Conservation (phyloP, 2,113 vertebrate species). For the Macrotus californicus region DNA sequence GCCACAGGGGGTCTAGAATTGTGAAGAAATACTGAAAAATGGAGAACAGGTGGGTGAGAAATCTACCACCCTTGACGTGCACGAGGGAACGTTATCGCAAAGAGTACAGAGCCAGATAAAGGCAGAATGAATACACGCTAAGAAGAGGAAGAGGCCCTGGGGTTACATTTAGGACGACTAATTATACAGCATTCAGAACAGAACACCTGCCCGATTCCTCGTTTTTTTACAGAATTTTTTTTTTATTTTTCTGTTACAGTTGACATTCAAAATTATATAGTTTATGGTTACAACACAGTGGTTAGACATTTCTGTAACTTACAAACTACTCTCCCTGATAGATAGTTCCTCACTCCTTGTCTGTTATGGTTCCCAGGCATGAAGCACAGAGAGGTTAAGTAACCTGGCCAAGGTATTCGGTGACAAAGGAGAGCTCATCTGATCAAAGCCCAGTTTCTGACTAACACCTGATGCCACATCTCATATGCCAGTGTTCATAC, state of each 20-base stretch:
- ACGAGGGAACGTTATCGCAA: background rate
- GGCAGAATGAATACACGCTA: background rate
- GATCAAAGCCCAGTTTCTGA: background rate
- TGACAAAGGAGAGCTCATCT: background rate
- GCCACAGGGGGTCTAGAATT: fast-evolving
- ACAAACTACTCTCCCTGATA: background rate
- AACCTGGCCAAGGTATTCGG: background rate
- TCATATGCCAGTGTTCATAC: background rate
- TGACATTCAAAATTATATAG: background rate
- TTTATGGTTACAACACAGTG: background rate
- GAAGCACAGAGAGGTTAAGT: background rate
- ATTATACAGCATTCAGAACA: background rate
- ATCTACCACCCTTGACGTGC: fast-evolving
- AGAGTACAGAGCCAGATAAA: background rate
- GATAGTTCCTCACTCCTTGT: background rate
- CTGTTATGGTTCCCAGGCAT: background rate
- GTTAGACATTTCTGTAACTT: background rate
- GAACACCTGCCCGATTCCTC: background rate
- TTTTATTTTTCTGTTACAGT: no score
- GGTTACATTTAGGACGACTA: background rate
- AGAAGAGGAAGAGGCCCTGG: background rate
- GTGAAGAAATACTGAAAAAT: background rate
- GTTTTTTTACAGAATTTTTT: background rate
- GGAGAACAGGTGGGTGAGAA: background rate
- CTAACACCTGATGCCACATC: background rate